A percentile compares a stretch with the other conserved stretches of the same genome.
Evolutionary conservation across 2,797 vertebrate genomes (phyloP).

Genomic region (Falco naumanni): DNA sequence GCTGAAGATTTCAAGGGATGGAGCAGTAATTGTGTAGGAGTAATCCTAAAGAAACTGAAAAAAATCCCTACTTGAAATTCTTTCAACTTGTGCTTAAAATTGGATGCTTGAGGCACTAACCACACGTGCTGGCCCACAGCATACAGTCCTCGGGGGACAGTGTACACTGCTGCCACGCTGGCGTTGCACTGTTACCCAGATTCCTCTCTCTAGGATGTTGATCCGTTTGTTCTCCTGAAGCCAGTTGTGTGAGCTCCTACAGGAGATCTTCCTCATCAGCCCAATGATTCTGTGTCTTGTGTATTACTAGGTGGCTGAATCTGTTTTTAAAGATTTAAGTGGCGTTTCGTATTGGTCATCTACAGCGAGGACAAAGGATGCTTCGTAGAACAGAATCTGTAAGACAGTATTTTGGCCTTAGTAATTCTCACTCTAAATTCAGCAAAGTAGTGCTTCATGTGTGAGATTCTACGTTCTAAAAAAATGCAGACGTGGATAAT

Average conservation of each 20-base stretch:
- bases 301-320: neutral
- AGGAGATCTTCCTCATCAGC: neutral
- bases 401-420: neutral
- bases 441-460: neutral
- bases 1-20: neutral
- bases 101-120: neutral
- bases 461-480: neutral
- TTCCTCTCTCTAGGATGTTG: fast-evolving
- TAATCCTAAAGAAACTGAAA: neutral
- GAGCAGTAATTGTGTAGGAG: neutral
- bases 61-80: neutral
- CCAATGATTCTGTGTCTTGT: neutral
- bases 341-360: fast-evolving
- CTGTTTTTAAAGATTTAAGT: neutral
- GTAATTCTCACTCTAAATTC: neutral
- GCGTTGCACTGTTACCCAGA: no score
- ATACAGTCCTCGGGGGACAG: fast-evolving
- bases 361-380: neutral
- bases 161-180: fast-evolving
- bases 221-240: neutral
- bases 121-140: fast-evolving
- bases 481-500: neutral
- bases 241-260: neutral
- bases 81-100: neutral
- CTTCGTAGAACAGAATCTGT: neutral